Evolutionary conservation across 2,797 vertebrate genomes (phyloP), one percentile per base, ranked within the genome.

Genomic region (Anabas testudineus): DNA sequence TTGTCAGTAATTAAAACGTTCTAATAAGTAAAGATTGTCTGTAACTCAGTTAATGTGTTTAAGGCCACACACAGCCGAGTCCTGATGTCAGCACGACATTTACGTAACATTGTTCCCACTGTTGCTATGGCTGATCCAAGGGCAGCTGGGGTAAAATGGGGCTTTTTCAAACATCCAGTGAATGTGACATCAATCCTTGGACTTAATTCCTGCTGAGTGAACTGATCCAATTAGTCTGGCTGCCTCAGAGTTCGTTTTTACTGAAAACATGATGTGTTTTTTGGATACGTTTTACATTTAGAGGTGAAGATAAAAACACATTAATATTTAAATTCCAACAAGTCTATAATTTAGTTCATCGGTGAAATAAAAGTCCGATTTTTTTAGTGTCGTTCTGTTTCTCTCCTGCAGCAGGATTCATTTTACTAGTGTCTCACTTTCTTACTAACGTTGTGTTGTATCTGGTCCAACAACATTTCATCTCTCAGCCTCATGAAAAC

Each of bases 181-280:
- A 81, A 71, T 57, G 63, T 70, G 78, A 69, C 75, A 74, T 74
- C 55, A 71, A 51, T 82, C 81, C 71, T 45, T 15, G 24, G 67
- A 71, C n/a, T 64, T 75, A 76, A 80, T 80, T 81, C 83, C 76
- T 3, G 7, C 73, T 68, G 59, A 53, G 52, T 55, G 71, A 81
- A 14, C 71, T 49, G 55, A 30, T 71, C 46, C 22, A 41, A 39
- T 39, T 83, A 72, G 52, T 41, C 21, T 7, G 30, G 26, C 48
- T 41, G 56, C 10, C 59, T 39, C 59, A 51, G 57, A 57, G 46
- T 76, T 59, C 10, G 6, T 49, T 62, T 45, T 59, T n/a, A 34
- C 13, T 56, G 21, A 58, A 65, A 21, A 19, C 24, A 5, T 22
- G 19, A 7, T 28, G n/a, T 30, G 1, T 30, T 24, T 16, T 13